phyloP scores from a whole-genome alignment of 1,140 invertebrate species.

The Hyles vespertilio region DNA sequence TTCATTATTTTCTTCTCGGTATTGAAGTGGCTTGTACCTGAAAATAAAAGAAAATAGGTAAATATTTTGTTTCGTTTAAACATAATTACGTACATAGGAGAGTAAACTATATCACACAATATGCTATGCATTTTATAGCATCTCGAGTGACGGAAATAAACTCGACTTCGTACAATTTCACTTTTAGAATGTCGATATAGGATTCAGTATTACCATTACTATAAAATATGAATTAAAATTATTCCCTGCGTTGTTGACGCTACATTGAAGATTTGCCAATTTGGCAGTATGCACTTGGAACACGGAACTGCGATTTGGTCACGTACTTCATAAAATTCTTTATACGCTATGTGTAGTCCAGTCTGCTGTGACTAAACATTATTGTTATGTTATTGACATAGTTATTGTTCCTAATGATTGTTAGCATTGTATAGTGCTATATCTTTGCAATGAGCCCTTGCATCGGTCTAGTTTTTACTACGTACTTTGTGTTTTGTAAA shows the following conservation, averaged over 20 bases:
- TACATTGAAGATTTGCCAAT: constrained; percentile 44
- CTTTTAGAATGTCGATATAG: too few species aligned
- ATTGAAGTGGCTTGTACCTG: constrained; percentile 43
- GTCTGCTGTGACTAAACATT: constrained; percentile 6
- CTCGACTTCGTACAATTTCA: too few species aligned
- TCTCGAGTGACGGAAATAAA: too few species aligned
- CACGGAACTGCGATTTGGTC: constrained; percentile 22
- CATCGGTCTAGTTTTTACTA: too few species aligned
- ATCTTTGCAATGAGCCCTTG: too few species aligned
- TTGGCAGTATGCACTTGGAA: constrained; percentile 30
- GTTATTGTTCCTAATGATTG: too few species aligned
- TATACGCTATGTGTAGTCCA: background rate
- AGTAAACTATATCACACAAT: too few species aligned
- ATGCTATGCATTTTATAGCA: too few species aligned
- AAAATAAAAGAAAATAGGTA: constrained; percentile 31
- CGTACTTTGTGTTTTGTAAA: too few species aligned
- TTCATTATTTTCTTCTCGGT: constrained; percentile 36
- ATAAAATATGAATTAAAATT: constrained; percentile 16
- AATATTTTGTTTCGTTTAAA: too few species aligned
- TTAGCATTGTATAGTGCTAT: constrained; percentile 7
- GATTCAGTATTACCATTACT: too few species aligned
- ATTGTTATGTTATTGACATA: background rate
- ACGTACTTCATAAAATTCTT: background rate
- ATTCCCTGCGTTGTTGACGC: constrained; percentile 3
- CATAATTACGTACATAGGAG: too few species aligned